Percentiles rank a stretch among this genome's conserved stretches.
These are phyloP conservation scores for Melieria crassipennis DNA, from an alignment of 2,888 invertebrate species.

Conservation along the genomic window DNA sequence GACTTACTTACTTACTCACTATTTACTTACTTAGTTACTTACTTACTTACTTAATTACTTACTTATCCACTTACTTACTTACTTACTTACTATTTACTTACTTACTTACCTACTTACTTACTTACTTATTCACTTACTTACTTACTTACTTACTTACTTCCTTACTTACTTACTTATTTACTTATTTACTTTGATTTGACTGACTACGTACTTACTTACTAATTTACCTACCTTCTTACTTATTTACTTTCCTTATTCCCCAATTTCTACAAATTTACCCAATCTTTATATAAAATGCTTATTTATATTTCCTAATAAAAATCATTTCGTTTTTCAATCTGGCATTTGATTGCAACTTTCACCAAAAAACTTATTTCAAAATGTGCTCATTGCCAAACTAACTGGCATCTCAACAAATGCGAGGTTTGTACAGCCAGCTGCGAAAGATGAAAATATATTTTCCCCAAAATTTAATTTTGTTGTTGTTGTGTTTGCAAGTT, in stretches of 20 bases:
- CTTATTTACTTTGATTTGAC: not conserved
- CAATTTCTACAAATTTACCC: too few relatives aligned
- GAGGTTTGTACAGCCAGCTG: too few relatives aligned
- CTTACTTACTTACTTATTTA: not conserved
- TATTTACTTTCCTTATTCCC: not conserved
- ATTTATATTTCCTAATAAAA: too few relatives aligned
- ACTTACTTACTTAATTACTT: not conserved
- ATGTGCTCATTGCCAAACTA: too few relatives aligned
- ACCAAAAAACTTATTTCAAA: too few relatives aligned
- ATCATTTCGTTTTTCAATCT: too few relatives aligned
- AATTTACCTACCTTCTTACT: not conserved
- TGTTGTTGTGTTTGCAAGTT: too few relatives aligned
- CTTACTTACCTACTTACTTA: not conserved
- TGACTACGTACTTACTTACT: not conserved
- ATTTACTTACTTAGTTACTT: not conserved
- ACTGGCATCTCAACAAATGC: too few relatives aligned
- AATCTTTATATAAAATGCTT: too few relatives aligned
- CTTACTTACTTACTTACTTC: not conserved
- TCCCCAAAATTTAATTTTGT: too few relatives aligned
- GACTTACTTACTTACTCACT: not conserved
- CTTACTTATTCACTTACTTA: not conserved
- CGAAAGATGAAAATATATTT: too few relatives aligned
- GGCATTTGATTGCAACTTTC: too few relatives aligned
- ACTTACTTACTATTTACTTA: not conserved
- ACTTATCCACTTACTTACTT: not conserved